These are phyloP conservation scores for Phoxinus phoxinus DNA, from an alignment of 2,113 vertebrate genomes.

Conservation along the genomic window DNA sequence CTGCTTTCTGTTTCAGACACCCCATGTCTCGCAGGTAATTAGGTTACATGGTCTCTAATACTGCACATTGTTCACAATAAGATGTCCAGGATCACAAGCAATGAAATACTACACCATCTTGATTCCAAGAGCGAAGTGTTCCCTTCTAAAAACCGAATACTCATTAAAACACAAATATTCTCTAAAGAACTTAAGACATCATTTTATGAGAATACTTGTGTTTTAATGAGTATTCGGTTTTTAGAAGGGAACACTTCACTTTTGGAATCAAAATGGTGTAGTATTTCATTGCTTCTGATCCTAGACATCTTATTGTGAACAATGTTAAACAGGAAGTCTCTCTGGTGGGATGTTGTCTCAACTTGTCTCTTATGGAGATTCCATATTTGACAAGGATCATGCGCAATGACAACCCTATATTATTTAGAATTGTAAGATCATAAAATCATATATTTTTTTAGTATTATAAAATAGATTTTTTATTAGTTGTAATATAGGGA, in stretches of 20 bases:
- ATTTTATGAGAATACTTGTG: not conserved
- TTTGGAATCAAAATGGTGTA: not conserved
- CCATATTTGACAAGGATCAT: not conserved
- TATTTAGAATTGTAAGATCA: not conserved
- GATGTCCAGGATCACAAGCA: not conserved
- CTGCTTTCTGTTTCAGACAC: slow-evolving; percentile 16
- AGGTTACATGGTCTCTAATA: not conserved
- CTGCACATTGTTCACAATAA: slow-evolving; percentile 12
- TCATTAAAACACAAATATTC: not conserved
- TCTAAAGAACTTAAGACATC: not conserved
- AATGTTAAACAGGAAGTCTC: not conserved
- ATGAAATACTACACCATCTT: not conserved
- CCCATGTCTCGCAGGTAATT: not conserved
- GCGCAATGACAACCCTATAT: not conserved
- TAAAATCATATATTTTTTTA: not conserved
- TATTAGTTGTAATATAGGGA: not conserved
- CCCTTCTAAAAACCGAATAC: not conserved
- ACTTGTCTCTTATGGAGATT: not conserved
- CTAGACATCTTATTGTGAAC: slow-evolving; percentile 3
- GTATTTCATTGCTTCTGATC: not conserved
- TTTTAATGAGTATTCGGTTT: not conserved
- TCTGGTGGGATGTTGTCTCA: not conserved
- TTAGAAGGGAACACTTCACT: not conserved
- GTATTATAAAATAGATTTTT: not conserved
- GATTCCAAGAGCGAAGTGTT: not conserved